Base-by-base conservation (phyloP, 2,797 vertebrate species). In the Phalanger gymnotis region DNA sequence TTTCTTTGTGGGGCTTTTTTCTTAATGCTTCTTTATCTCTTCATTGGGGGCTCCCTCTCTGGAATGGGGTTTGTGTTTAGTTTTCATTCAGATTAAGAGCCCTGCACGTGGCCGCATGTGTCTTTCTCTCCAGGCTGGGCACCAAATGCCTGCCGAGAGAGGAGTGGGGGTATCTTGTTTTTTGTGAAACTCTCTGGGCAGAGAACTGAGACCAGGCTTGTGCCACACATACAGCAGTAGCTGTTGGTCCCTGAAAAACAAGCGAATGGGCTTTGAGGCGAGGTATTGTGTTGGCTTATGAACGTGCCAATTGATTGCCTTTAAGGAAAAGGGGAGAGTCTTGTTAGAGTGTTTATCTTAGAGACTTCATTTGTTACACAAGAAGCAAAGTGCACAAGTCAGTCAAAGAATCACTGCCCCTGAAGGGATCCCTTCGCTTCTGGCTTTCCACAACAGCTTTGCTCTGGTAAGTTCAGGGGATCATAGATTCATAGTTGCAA, bases 201-300 rank as follows among this genome's bases (percentile, higher is more conserved):
- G 96, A 95, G 96, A 95, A 96, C 92, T 91, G 96, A 97, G 66
- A 96, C 96, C 34, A 90, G 97, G 93, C 61, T 97, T 94, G 94
- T 81, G 96, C 94, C 27, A 97, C 90, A 98, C 98, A 98, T 47
- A 98, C 97, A 53, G 52, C 95, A 97, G 73, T 96, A 98, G 98
- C 5, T 98, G 98, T 98, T 98, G 94, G 97, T 91, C 96, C 96
- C 96, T 95, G 96, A 27, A 81, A 91, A 73, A 91, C 96, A 93
- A 93, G 93, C n/a, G 92, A 93, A 96, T 97, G 0, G 73, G 91
- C 93, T 98, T 97, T 93, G n/a, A 51, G 66, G 57, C 52, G 53
- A 95, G 25, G 3, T 57, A 96, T 81, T 81, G 73, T 81, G 22
- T 22, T 27, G 73, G 73, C 40, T 81, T 81, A 96, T 51, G 92